phyloP scores from a whole-genome alignment of 2,113 vertebrate species.

The Lasiurus borealis region DNA sequence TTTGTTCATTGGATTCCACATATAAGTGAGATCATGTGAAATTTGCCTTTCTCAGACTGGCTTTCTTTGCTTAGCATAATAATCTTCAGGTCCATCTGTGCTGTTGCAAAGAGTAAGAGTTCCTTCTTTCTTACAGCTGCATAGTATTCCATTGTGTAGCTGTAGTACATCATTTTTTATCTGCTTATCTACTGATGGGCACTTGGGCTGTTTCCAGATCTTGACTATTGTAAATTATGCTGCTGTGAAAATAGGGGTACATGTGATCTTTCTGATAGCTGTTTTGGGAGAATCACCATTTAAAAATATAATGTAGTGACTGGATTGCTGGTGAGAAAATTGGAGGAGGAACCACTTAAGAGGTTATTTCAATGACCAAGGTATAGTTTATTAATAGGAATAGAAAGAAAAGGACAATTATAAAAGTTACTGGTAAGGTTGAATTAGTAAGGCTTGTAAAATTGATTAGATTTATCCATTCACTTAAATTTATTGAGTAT shows the following conservation, averaged over 20 bases:
- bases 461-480: not conserved
- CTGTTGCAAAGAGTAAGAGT: not conserved
- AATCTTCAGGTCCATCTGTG: not conserved
- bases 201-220: not conserved
- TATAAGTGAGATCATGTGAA: not conserved
- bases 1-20: not conserved
- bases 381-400: not conserved
- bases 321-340: constrained; percentile 14
- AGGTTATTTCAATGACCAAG: not conserved
- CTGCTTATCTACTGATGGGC: not conserved
- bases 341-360: not conserved
- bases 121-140: not conserved
- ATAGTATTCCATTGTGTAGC: not conserved
- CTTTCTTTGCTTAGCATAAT: not conserved
- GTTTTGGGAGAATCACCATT: not conserved
- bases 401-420: not conserved
- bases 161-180: not conserved
- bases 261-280: not conserved
- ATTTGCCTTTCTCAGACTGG: not conserved
- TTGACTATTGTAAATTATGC: not conserved
- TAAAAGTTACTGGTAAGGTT: not conserved
- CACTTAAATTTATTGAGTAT: not conserved
- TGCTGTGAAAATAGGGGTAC: not conserved
- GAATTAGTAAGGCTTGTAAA: not conserved
- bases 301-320: not conserved